These are phyloP conservation scores for Muscidifurax raptorellus DNA, from an alignment of 1,140 invertebrate genomes.

Conservation along the genomic window DNA sequence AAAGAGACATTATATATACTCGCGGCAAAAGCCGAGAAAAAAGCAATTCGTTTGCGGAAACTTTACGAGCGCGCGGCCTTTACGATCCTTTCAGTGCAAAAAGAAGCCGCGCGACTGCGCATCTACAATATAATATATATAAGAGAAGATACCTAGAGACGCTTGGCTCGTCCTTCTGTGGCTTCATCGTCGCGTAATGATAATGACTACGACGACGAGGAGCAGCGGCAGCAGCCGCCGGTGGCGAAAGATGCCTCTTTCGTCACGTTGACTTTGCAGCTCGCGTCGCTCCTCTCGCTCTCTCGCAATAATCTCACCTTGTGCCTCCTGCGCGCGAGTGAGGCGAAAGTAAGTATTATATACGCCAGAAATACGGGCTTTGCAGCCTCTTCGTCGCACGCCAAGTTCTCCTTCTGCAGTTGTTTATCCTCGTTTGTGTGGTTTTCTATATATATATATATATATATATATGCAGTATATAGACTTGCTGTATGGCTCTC, in stretches of 20 bases:
- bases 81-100: background rate
- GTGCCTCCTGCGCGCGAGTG: background rate
- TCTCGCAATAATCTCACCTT: constrained; percentile 29
- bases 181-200: constrained; percentile 15
- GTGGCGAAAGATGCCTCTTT: constrained; percentile 32
- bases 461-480: background rate
- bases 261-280: constrained; percentile 8
- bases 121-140: background rate
- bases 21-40: background rate
- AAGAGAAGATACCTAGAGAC: background rate
- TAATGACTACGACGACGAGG: constrained; percentile 4
- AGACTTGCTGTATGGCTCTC: background rate
- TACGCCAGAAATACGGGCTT: background rate
- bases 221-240: background rate
- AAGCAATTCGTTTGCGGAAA: background rate
- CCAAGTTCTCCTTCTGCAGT: background rate
- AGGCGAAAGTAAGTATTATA: constrained; percentile 22
- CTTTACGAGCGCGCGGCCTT: background rate
- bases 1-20: background rate
- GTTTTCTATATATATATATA: background rate
- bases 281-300: background rate
- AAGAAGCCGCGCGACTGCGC: background rate
- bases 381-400: background rate
- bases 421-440: background rate
- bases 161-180: background rate